phyloP scores from a whole-genome alignment of 1,140 invertebrate genomes.

The Apis dorsata region DNA sequence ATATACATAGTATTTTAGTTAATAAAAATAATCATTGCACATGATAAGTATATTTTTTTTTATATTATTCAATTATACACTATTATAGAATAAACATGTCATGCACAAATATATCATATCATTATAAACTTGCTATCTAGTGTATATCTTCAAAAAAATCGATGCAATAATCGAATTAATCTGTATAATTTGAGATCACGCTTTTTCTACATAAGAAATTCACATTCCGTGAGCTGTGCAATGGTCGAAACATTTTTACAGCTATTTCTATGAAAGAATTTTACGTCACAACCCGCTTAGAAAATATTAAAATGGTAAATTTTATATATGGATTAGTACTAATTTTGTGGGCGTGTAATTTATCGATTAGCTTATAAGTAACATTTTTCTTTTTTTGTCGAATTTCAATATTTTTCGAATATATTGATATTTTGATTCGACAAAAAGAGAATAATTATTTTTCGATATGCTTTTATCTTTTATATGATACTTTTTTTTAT shows the following conservation, averaged over 20 bases:
- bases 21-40: constrained; percentile 39
- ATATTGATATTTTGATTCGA: not conserved
- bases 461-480: constrained; percentile 36
- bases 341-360: constrained; percentile 19
- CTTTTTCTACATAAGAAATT: constrained; percentile 36
- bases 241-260: constrained; percentile 39
- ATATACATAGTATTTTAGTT: constrained; percentile 9
- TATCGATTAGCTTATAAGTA: constrained; percentile 36
- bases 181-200: constrained; percentile 27
- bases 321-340: constrained; percentile 6
- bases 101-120: constrained; percentile 17
- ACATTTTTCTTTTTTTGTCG: constrained; percentile 16
- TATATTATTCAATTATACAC: constrained; percentile 2
- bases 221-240: constrained; percentile 41
- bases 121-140: constrained; percentile 43
- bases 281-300: not conserved
- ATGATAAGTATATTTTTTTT: constrained; percentile 23
- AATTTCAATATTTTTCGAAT: not conserved
- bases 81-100: constrained; percentile 16
- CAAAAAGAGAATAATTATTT: constrained; percentile 26
- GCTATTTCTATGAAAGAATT: constrained; percentile 5
- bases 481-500: constrained; percentile 22
- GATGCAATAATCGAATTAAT: constrained; percentile 46
- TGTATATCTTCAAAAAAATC: constrained; percentile 35
- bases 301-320: not conserved